These are phyloP conservation scores for Psittacula derbiana DNA, from an alignment of 2,797 vertebrate genomes.

Conservation along the genomic window DNA sequence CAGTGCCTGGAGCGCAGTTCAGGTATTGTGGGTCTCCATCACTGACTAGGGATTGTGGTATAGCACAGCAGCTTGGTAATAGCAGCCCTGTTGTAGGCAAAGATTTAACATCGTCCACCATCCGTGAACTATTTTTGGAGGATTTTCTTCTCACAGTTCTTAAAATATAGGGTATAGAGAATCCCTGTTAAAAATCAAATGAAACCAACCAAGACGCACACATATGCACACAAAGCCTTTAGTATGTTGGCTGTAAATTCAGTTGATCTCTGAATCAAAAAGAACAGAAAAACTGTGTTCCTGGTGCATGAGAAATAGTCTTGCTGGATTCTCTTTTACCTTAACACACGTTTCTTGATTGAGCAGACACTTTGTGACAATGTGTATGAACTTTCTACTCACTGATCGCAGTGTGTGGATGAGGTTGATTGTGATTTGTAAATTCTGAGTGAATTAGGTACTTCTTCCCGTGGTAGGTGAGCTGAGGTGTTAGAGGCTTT, in stretches of 20 bases:
- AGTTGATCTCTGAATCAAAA: neutral
- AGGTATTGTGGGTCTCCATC: neutral
- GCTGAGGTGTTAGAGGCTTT: neutral
- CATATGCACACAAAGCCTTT: rapidly evolving
- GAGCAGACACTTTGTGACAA: neutral
- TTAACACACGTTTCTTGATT: neutral
- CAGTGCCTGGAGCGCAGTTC: neutral
- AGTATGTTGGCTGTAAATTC: neutral
- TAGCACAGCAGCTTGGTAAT: neutral
- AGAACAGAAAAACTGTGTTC: neutral
- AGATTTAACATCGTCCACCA: neutral
- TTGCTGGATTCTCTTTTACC: neutral
- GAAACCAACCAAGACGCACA: rapidly evolving
- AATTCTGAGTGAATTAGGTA: neutral
- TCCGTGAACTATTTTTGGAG: neutral
- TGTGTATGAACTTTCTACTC: neutral
- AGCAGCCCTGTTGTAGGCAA: neutral
- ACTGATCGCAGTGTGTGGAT: neutral
- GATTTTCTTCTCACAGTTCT: neutral
- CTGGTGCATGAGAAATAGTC: neutral
- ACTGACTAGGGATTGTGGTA: neutral
- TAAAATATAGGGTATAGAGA: neutral
- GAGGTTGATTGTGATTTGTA: neutral
- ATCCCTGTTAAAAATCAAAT: neutral
- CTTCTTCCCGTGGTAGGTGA: neutral